Conservation (phyloP, 2,888 invertebrate species). For the Cataglyphis cursor region DNA sequence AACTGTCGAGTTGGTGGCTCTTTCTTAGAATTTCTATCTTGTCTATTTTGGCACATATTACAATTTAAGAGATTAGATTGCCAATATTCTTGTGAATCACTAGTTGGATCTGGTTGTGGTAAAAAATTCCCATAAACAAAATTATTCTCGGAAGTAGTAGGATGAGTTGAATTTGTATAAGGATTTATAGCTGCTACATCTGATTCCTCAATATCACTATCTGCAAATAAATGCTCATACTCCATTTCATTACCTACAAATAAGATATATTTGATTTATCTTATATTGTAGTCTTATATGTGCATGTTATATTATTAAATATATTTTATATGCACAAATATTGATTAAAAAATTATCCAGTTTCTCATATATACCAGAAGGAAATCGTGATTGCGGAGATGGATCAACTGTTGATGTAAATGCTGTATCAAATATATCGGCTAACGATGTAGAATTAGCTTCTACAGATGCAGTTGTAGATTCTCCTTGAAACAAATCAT, state of each 20-base stretch:
- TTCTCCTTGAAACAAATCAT: constrained; percentile 80
- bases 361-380: constrained; percentile 79
- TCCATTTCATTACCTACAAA: constrained; percentile 89
- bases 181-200: constrained; percentile 82
- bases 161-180: constrained; percentile 77
- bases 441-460: constrained; percentile 87
- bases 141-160: constrained; percentile 73
- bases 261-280: not conserved
- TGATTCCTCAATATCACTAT: constrained; percentile 89
- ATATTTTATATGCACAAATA: not conserved
- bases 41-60: constrained; percentile 77
- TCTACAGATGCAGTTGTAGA: constrained; percentile 78
- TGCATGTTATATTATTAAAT: not conserved
- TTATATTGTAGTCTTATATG: not conserved
- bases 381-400: constrained; percentile 83
- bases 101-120: constrained; percentile 69
- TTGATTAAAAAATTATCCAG: not conserved
- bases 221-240: constrained; percentile 90
- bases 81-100: constrained; percentile 74
- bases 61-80: constrained; percentile 75
- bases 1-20: constrained; percentile 62
- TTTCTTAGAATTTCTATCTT: constrained; percentile 71
- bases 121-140: constrained; percentile 78
- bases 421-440: constrained; percentile 90
- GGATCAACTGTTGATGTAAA: constrained; percentile 89